Conservation (phyloP, 92 coral and sea anemone species). For the Siderastrea radians region DNA sequence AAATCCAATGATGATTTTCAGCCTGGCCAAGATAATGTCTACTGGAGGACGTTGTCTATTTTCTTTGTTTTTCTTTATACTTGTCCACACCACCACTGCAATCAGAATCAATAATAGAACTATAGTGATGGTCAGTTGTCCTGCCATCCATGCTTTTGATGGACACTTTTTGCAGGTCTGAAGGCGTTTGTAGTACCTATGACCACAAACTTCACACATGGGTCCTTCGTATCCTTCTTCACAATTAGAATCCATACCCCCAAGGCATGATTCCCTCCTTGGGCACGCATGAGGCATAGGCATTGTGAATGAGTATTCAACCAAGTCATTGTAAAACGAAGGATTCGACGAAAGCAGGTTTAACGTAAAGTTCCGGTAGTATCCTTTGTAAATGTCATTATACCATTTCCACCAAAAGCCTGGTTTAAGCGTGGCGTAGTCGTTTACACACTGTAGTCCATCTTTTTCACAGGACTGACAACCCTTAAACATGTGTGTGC, state of each 20-base stretch:
- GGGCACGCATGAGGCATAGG: slow-evolving; percentile 9
- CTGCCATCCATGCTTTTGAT: slow-evolving; percentile 5
- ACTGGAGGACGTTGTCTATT: neutral
- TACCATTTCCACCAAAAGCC: slow-evolving; percentile 65
- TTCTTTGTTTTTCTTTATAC: neutral
- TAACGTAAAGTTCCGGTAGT: slow-evolving; percentile 16
- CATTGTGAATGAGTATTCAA: neutral
- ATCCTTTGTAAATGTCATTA: slow-evolving; percentile 8
- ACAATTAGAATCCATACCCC: slow-evolving; percentile 1
- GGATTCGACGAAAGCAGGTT: slow-evolving; percentile 1
- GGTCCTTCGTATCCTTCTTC: slow-evolving; percentile 1
- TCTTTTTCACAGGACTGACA: slow-evolving; percentile 40
- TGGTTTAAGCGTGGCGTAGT: slow-evolving; percentile 26
- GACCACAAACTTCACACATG: slow-evolving; percentile 7
- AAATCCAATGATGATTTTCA: neutral
- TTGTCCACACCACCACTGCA: slow-evolving; percentile 15
- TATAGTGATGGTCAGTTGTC: neutral
- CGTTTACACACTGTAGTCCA: slow-evolving; percentile 37
- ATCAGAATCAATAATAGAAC: neutral
- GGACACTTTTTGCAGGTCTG: neutral
- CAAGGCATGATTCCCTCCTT: slow-evolving; percentile 9
- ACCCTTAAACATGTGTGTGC: slow-evolving; percentile 52
- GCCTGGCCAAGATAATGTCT: slow-evolving; percentile 10
- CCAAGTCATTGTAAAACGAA: neutral
- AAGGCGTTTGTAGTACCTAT: neutral